phyloP scores from a whole-genome alignment of 2,113 vertebrate species.

The Calidris pugnax region DNA sequence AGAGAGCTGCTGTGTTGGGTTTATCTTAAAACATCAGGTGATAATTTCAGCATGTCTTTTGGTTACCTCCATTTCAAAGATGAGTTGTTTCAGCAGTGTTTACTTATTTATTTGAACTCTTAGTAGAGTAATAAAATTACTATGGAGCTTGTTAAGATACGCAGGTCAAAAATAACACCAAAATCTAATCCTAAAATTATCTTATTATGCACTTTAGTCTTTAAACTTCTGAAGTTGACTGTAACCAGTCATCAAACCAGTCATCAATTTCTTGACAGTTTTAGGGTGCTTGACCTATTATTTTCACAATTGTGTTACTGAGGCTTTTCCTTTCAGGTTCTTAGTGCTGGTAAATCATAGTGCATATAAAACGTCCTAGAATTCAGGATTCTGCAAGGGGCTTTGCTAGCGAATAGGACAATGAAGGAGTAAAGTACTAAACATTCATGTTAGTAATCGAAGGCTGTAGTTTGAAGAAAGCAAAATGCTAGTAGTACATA shows the following conservation, averaged over 20 bases:
- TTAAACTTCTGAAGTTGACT: background rate
- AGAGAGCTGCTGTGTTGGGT: background rate
- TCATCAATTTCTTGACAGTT: background rate
- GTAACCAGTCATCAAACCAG: background rate
- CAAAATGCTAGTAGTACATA: background rate
- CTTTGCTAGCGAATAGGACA: background rate
- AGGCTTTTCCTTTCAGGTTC: background rate
- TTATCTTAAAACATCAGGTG: background rate
- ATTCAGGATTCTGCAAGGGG: background rate
- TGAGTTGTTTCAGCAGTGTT: background rate
- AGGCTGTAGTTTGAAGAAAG: background rate
- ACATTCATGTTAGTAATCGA: rapidly evolving
- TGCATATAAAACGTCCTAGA: background rate
- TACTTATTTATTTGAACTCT: background rate
- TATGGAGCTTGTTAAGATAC: background rate
- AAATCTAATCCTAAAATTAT: background rate
- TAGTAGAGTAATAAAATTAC: background rate
- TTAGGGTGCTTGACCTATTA: background rate
- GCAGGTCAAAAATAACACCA: background rate
- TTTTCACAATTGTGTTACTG: background rate
- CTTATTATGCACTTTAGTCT: background rate
- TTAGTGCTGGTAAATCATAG: background rate
- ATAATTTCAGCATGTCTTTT: background rate
- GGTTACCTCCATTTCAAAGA: background rate
- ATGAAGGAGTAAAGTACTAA: background rate